These are phyloP conservation scores for Parnassius smintheus DNA, from an alignment of 2,888 invertebrate species.

Conservation along the genomic window DNA sequence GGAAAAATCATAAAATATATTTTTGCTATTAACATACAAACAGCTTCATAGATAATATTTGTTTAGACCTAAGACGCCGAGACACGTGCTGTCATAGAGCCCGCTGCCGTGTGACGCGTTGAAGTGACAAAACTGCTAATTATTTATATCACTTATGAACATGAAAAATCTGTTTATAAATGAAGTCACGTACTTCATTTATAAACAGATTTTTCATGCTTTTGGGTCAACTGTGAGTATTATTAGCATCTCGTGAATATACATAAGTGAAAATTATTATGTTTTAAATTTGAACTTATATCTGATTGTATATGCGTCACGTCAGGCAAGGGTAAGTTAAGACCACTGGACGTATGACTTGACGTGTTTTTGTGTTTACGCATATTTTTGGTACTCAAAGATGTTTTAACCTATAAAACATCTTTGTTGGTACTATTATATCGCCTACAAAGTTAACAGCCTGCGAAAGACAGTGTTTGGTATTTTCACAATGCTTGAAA, in stretches of 20 bases:
- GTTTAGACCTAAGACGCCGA: background rate
- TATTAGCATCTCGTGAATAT: background rate
- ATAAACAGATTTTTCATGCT: conserved; percentile 14
- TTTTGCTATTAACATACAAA: conserved; percentile 5
- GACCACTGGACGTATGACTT: no score
- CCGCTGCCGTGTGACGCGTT: background rate
- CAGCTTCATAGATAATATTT: conserved; percentile 1
- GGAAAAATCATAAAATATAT: no score
- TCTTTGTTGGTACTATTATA: no score
- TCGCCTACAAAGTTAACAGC: no score
- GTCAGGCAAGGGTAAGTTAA: no score
- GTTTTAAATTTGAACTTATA: background rate
- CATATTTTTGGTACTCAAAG: no score
- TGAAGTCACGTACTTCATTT: conserved; percentile 1
- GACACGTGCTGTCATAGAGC: conserved; percentile 2
- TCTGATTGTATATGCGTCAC: no score
- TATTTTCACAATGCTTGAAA: no score
- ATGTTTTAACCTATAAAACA: no score
- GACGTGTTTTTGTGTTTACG: no score
- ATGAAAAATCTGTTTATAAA: no score
- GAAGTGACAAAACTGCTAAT: background rate
- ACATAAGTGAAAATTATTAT: conserved; percentile 13
- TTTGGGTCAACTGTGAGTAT: conserved; percentile 5
- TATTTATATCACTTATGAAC: conserved; percentile 8
- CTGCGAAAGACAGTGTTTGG: no score